Conservation (phyloP, 2,113 vertebrate species). For the Rhinolophus sinicus region DNA sequence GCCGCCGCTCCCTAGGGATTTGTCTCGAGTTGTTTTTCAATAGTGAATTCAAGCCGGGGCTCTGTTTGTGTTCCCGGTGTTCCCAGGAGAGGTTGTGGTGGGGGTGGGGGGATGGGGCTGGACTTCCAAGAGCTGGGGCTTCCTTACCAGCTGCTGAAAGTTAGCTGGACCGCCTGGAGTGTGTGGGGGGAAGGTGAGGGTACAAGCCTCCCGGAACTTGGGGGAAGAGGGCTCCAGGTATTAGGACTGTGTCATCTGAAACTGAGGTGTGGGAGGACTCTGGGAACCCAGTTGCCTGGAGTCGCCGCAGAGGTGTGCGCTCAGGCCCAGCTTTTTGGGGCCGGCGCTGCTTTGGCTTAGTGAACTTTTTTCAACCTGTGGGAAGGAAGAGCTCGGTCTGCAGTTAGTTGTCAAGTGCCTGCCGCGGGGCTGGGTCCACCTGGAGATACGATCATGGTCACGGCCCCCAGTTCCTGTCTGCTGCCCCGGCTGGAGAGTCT, state of each 20-base stretch:
- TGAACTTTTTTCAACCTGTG: background rate
- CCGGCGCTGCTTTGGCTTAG: background rate
- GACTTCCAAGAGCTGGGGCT: background rate
- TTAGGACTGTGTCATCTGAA: background rate
- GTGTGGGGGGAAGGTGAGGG: background rate
- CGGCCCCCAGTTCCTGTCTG: background rate
- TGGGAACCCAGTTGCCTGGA: background rate
- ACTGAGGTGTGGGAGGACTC: background rate
- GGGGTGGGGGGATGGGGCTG: background rate
- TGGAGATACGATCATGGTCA: rapidly evolving
- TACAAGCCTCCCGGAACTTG: background rate
- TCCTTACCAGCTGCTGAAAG: background rate
- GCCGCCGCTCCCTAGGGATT: background rate
- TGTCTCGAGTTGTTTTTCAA: constrained; percentile 39
- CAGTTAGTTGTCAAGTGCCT: background rate
- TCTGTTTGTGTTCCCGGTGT: background rate
- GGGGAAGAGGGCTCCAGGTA: background rate
- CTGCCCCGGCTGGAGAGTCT: rapidly evolving
- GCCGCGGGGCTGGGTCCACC: background rate
- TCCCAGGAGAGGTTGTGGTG: background rate
- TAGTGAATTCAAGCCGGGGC: constrained; percentile 27
- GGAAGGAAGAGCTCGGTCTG: background rate
- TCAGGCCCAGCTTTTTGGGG: background rate
- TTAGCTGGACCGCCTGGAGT: background rate
- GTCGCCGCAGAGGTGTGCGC: background rate